phyloP scores from a whole-genome alignment of 2,797 vertebrate species.

The Tarsius wallacei region DNA sequence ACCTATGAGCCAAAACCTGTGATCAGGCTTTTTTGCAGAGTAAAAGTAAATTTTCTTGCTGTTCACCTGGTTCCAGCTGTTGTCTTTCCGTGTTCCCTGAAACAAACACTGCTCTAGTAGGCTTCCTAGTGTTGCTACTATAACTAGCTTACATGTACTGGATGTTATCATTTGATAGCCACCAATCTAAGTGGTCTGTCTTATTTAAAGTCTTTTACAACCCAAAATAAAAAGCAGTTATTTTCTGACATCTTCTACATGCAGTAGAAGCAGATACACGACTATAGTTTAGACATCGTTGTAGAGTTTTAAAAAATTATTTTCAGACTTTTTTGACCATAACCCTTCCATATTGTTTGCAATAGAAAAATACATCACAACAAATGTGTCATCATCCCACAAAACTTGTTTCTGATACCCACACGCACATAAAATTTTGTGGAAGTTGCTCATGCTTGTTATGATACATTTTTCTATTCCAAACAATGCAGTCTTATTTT shows the following conservation, averaged over 20 bases:
- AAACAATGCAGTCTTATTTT: constrained; percentile 37
- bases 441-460: background rate
- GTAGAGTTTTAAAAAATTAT: constrained; percentile 18
- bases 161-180: background rate
- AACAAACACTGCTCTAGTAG: background rate
- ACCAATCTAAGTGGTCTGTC: background rate
- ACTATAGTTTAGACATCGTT: background rate
- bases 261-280: background rate
- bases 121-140: background rate
- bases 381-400: background rate
- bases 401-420: background rate
- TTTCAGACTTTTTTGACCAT: background rate
- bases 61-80: background rate
- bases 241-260: constrained; percentile 15
- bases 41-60: background rate
- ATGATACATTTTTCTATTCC: constrained; percentile 8
- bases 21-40: background rate
- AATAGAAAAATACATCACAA: background rate
- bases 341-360: background rate
- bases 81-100: background rate
- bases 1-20: background rate
- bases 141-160: background rate
- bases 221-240: background rate
- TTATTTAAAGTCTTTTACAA: constrained; percentile 12
- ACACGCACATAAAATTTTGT: background rate